A percentile compares a stretch with the other conserved stretches of the same genome.
phyloP scores from a whole-genome alignment of 2,113 vertebrate genomes.

The Monopterus albus region DNA sequence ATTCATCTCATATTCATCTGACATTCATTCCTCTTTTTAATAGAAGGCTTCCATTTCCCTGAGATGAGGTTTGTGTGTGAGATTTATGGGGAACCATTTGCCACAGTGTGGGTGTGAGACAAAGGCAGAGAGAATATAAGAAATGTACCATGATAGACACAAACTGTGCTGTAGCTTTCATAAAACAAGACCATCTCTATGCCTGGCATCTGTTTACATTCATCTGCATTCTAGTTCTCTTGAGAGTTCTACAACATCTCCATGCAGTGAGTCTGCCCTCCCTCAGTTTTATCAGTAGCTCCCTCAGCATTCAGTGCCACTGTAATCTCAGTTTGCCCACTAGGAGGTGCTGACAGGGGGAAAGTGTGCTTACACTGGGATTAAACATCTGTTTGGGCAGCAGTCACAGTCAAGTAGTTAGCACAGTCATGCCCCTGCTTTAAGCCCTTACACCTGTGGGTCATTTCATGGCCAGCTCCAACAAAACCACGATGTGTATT shows the following conservation, averaged over 20 bases:
- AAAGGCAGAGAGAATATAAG: constrained; percentile 24
- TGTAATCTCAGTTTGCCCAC: constrained; percentile 56
- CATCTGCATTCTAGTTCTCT: constrained; percentile 24
- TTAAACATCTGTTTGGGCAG: constrained; percentile 34
- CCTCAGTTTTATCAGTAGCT: not conserved
- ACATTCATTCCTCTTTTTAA: constrained; percentile 63
- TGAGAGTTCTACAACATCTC: constrained; percentile 16
- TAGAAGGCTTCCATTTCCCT: constrained; percentile 60
- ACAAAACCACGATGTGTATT: constrained; percentile 52
- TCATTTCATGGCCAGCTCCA: constrained; percentile 44
- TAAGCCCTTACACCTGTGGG: constrained; percentile 27
- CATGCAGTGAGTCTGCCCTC: not conserved
- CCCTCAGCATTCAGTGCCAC: not conserved
- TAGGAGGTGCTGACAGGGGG: constrained; percentile 70
- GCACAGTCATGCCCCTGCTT: constrained; percentile 38
- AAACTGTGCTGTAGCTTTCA: constrained; percentile 15
- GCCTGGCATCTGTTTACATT: constrained; percentile 16
- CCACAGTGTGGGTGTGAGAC: constrained; percentile 36
- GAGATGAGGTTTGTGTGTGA: constrained; percentile 58
- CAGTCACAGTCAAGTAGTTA: constrained; percentile 30
- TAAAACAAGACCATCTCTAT: constrained; percentile 12
- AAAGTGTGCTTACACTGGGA: constrained; percentile 9
- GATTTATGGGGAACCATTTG: constrained; percentile 64
- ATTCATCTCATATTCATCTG: constrained; percentile 67
- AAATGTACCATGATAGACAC: constrained; percentile 41